Percentiles rank a stretch among this genome's conserved stretches.
These are phyloP conservation scores for Crotalus tigris DNA, from an alignment of 2,113 vertebrate species.

Conservation along the genomic window DNA sequence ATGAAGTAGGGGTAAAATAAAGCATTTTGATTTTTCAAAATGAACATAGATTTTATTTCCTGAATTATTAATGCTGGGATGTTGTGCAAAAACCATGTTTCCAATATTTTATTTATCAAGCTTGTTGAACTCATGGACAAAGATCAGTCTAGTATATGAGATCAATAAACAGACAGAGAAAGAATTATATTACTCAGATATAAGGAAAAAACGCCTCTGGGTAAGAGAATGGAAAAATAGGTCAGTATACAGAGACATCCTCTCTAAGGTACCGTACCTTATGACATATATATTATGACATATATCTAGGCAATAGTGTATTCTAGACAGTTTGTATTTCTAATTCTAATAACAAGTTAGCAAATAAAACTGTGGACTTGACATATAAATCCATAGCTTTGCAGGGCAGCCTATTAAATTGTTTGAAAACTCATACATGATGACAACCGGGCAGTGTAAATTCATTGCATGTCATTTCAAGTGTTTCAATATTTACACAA, in stretches of 20 bases:
- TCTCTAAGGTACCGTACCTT: conserved; percentile 43
- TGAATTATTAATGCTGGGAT: conserved; percentile 1
- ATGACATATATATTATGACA: conserved; percentile 41
- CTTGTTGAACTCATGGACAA: conserved; percentile 37
- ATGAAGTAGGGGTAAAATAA: background rate
- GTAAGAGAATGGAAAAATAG: conserved; percentile 48
- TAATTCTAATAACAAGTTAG: conserved; percentile 46
- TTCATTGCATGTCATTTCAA: conserved; percentile 20
- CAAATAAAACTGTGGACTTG: conserved; percentile 20
- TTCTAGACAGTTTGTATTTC: conserved; percentile 28
- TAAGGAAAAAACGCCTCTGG: conserved; percentile 53
- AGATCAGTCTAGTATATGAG: conserved; percentile 43
- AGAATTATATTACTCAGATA: background rate
- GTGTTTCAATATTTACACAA: conserved; percentile 19
- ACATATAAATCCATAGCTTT: background rate
- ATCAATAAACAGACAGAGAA: background rate
- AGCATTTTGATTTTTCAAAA: background rate
- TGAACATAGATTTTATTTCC: background rate
- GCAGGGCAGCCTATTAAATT: background rate
- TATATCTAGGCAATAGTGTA: conserved; percentile 36
- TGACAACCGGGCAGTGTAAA: conserved; percentile 3
- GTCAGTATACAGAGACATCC: conserved; percentile 49
- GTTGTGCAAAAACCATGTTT: conserved; percentile 27
- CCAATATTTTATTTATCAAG: conserved; percentile 38
- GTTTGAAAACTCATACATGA: conserved; percentile 19